phyloP scores from a whole-genome alignment of 2,888 invertebrate genomes.

The Carabus problematicus region DNA sequence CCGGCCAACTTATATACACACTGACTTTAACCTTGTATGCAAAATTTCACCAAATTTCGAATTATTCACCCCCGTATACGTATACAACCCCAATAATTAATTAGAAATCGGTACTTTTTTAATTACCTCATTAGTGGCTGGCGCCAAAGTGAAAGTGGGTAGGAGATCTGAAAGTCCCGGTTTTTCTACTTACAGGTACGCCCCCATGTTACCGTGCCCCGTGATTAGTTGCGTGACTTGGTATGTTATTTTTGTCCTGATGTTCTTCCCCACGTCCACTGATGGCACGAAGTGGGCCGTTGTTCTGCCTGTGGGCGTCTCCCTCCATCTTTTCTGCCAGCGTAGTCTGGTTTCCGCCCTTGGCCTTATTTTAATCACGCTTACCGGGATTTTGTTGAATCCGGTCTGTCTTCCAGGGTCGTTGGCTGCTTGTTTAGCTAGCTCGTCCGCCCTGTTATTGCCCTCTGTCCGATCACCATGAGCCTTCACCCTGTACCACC shows the following conservation, averaged over 20 bases:
- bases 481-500: conserved; percentile 29
- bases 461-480: conserved; percentile 11
- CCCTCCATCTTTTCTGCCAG: neutral
- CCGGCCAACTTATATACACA: too few species aligned
- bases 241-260: neutral
- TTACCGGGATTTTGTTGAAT: neutral
- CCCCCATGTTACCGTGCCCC: neutral
- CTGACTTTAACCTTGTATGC: too few species aligned
- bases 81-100: too few species aligned
- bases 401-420: conserved; percentile 7
- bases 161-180: too few species aligned
- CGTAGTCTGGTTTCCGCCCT: too few species aligned
- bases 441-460: neutral
- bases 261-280: neutral
- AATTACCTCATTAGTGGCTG: too few species aligned
- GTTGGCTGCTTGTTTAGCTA: conserved; percentile 13
- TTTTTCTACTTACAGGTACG: neutral
- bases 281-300: neutral
- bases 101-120: too few species aligned
- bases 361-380: neutral
- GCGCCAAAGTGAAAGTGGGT: too few species aligned
- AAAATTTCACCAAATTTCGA: too few species aligned
- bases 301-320: neutral
- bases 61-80: too few species aligned
- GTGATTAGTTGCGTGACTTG: neutral